Conservation (phyloP, 2,797 vertebrate genomes). For the Thripadectes ignobilis region DNA sequence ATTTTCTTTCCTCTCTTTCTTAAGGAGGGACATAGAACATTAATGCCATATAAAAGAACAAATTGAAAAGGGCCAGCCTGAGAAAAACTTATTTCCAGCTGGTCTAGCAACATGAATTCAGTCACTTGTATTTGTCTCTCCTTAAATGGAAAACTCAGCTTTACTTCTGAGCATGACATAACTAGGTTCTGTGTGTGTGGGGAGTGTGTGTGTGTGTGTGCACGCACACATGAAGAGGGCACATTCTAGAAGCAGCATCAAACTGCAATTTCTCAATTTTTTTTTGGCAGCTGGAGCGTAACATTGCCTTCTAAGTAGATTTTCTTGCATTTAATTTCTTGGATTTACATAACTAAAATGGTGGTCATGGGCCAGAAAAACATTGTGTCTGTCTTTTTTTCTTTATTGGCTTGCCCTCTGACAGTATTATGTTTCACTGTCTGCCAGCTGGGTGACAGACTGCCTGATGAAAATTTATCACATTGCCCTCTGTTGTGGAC, state of each 20-base stretch:
- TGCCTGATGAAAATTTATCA: background rate
- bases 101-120: background rate
- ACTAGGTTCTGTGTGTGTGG: accelerated
- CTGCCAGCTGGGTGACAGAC: background rate
- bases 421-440: background rate
- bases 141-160: background rate
- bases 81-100: background rate
- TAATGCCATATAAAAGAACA: background rate
- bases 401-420: background rate
- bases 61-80: background rate
- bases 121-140: background rate
- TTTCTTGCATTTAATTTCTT: background rate
- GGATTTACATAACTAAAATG: background rate
- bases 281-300: background rate
- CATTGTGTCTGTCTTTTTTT: background rate
- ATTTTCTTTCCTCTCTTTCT: background rate
- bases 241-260: background rate
- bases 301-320: background rate
- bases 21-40: background rate
- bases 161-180: background rate
- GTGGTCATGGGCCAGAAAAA: background rate
- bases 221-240: background rate
- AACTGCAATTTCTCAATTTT: background rate
- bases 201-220: background rate
- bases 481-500: background rate